A percentile compares a stretch with the other conserved stretches of the same genome.
phyloP scores from a whole-genome alignment of 2,113 vertebrate genomes.

The Holacanthus passer region DNA sequence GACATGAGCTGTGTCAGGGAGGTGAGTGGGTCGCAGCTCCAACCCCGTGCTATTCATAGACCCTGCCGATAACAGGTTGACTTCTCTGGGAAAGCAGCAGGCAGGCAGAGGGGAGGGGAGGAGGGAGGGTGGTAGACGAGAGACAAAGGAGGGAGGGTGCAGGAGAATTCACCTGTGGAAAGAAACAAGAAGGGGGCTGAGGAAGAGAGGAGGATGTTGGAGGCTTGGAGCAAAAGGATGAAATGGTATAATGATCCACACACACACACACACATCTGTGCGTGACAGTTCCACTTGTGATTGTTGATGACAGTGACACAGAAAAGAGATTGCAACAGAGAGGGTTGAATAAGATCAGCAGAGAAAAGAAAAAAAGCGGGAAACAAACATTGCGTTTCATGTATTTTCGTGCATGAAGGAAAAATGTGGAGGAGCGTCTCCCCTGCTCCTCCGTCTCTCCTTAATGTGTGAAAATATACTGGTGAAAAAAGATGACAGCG shows the following conservation, averaged over 20 bases:
- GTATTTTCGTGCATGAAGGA: not conserved
- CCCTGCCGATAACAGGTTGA: conserved; percentile 77
- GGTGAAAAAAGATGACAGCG: not conserved
- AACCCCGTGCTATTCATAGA: conserved; percentile 78
- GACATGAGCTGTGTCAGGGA: conserved; percentile 67
- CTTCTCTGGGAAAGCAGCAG: conserved; percentile 71
- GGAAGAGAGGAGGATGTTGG: conserved; percentile 40
- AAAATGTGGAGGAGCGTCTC: conserved; percentile 16
- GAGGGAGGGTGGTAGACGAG: conserved; percentile 45
- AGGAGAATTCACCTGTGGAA: conserved; percentile 76
- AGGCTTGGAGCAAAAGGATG: conserved; percentile 30
- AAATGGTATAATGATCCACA: conserved; percentile 31
- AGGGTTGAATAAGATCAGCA: conserved; percentile 9
- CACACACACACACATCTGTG: conserved; percentile 35
- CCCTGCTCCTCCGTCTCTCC: not conserved
- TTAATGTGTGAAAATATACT: conserved; percentile 24
- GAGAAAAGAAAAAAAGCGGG: conserved; percentile 9
- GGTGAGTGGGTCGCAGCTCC: conserved; percentile 71
- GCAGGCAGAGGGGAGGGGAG: conserved; percentile 8
- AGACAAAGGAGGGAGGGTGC: conserved; percentile 68
- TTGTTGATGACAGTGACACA: conserved; percentile 39
- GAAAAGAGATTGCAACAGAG: conserved; percentile 27
- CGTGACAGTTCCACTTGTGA: conserved; percentile 31
- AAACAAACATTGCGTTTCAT: conserved; percentile 21
- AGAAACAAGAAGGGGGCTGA: conserved; percentile 27